Evolutionary conservation across 1,140 invertebrate genomes (phyloP).

Genomic region (Steinernema feltiae): DNA sequence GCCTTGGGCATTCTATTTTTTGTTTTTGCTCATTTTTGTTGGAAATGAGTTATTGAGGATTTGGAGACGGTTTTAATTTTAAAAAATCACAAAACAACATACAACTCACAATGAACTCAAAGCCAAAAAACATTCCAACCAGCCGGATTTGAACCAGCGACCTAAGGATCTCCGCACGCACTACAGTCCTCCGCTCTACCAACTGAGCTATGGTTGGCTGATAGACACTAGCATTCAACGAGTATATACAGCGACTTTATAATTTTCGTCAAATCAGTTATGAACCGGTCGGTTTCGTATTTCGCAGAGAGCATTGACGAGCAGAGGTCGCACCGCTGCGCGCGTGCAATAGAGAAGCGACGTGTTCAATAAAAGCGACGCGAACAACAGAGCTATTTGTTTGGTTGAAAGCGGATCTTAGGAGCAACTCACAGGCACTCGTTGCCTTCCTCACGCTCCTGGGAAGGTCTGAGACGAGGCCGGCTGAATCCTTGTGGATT

Average conservation of each 20-base stretch:
- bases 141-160: too few relatives aligned
- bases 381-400: background rate
- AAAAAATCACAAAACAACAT: too few relatives aligned
- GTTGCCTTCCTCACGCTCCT: background rate
- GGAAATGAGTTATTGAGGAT: too few relatives aligned
- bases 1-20: constrained; percentile 31
- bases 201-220: constrained; percentile 18
- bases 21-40: too few relatives aligned
- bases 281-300: too few relatives aligned
- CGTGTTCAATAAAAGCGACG: background rate
- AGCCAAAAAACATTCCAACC: too few relatives aligned
- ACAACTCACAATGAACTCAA: too few relatives aligned
- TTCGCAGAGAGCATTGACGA: constrained; percentile 17
- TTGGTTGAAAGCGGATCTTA: constrained; percentile 16
- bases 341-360: background rate
- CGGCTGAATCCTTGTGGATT: background rate
- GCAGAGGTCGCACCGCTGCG: background rate
- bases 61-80: too few relatives aligned
- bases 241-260: too few relatives aligned
- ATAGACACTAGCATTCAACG: too few relatives aligned
- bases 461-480: constrained; percentile 26
- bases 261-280: too few relatives aligned
- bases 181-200: constrained; percentile 19
- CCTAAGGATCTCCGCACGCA: too few relatives aligned
- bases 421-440: constrained; percentile 19